Percentiles rank a stretch among this genome's conserved stretches.
Conservation (phyloP, 2,113 vertebrate species). For the Solenodon paradoxus region DNA sequence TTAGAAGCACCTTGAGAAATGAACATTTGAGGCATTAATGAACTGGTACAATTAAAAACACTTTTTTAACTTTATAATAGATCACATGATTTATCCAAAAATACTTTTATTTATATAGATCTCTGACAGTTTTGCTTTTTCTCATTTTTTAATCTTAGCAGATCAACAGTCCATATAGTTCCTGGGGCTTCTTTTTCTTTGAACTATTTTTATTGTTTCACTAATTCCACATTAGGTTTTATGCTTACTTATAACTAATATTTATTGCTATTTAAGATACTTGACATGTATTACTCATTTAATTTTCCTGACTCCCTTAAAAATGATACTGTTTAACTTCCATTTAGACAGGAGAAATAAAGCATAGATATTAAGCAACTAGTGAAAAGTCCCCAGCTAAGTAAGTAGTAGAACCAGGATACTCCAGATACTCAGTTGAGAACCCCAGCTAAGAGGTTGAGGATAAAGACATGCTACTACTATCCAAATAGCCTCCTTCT, state of each 20-base stretch:
- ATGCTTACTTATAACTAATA: not conserved
- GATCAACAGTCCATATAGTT: not conserved
- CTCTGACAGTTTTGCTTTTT: not conserved
- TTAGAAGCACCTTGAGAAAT: not conserved
- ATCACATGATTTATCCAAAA: not conserved
- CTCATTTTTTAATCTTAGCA: not conserved
- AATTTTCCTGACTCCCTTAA: not conserved
- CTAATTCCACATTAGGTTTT: not conserved
- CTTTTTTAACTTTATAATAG: not conserved
- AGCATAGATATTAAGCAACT: not conserved
- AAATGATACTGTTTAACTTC: not conserved
- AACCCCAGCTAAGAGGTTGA: not conserved
- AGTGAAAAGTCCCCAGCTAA: not conserved
- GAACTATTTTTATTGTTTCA: constrained; percentile 29
- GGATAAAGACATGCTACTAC: not conserved
- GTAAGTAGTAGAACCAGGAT: not conserved
- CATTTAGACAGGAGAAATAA: not conserved
- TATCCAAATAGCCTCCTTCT: not conserved
- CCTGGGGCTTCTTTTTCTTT: not conserved
- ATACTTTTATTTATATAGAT: not conserved
- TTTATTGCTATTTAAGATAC: constrained; percentile 4
- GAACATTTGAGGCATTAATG: constrained; percentile 22
- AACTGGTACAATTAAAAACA: constrained; percentile 6
- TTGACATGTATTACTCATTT: not conserved
- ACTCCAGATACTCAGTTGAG: not conserved